Conservation (phyloP, 2,888 invertebrate genomes). For the Dynastes tityus region DNA sequence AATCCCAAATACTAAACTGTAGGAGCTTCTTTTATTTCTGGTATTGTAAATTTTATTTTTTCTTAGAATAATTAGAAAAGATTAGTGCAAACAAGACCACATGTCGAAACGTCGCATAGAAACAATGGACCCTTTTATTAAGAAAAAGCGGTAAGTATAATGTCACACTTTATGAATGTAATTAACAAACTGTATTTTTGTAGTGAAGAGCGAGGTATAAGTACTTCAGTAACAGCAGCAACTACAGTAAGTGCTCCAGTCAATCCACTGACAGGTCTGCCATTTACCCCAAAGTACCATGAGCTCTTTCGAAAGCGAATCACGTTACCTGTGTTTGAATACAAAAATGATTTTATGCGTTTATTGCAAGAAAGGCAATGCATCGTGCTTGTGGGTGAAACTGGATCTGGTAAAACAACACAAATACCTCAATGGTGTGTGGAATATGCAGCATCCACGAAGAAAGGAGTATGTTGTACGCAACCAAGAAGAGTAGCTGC, state of each 20-base stretch:
- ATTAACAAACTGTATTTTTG: slow-evolving; percentile 48
- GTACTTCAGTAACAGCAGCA: slow-evolving; percentile 62
- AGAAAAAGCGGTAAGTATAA: slow-evolving; percentile 80
- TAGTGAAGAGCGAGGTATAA: slow-evolving; percentile 75
- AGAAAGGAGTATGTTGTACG: slow-evolving; percentile 94
- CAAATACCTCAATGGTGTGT: slow-evolving; percentile 99
- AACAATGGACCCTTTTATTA: slow-evolving; percentile 87
- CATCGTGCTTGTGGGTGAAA: slow-evolving; percentile 98
- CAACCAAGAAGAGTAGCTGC: slow-evolving; percentile 98
- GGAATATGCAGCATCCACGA: slow-evolving; percentile 78
- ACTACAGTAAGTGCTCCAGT: slow-evolving; percentile 69
- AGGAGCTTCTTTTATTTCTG: slow-evolving; percentile 19
- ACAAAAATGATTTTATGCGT: slow-evolving; percentile 96
- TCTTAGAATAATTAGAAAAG: background rate
- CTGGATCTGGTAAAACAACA: slow-evolving; percentile 99
- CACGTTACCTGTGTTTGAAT: slow-evolving; percentile 97
- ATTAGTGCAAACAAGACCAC: background rate
- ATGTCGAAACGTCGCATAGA: slow-evolving; percentile 92
- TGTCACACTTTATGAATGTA: slow-evolving; percentile 32
- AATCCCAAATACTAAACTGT: background rate
- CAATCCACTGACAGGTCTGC: slow-evolving; percentile 87
- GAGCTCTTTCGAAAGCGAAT: slow-evolving; percentile 91
- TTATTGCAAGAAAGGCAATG: slow-evolving; percentile 94
- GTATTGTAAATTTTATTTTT: slow-evolving; percentile 17
- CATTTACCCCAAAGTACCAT: slow-evolving; percentile 91